Evolutionary conservation across 2,113 vertebrate species (phyloP).

Genomic region (Hippoglossus stenolepis): DNA sequence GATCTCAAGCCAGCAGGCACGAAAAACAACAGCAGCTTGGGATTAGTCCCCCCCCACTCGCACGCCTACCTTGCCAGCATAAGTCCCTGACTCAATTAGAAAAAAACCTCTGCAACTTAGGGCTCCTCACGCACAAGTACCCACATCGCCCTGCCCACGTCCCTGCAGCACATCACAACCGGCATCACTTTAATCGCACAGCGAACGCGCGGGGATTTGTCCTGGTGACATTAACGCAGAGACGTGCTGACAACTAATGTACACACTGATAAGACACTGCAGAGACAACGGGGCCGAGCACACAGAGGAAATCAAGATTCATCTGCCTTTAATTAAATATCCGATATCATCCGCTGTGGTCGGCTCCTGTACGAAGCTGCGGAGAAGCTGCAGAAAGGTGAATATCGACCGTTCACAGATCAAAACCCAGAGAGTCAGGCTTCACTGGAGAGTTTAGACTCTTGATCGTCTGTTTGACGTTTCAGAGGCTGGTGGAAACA

Average conservation of each 20-base stretch:
- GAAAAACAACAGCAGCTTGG: slow-evolving; percentile 80
- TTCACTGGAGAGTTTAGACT: background rate
- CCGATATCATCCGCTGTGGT: slow-evolving; percentile 16
- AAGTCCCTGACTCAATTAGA: slow-evolving; percentile 83
- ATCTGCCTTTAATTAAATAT: slow-evolving; percentile 56
- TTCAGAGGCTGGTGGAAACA: background rate
- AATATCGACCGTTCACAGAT: background rate
- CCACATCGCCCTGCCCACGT: slow-evolving; percentile 72
- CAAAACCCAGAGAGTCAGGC: background rate
- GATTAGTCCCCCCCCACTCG: slow-evolving; percentile 78
- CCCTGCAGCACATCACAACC: slow-evolving; percentile 68
- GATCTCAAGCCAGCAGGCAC: slow-evolving; percentile 80
- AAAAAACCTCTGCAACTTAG: slow-evolving; percentile 81
- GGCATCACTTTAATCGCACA: slow-evolving; percentile 56
- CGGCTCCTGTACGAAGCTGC: background rate
- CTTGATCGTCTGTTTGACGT: background rate
- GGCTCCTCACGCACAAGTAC: slow-evolving; percentile 73
- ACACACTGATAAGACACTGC: slow-evolving; percentile 30
- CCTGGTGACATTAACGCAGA: slow-evolving; percentile 53
- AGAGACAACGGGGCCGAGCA: slow-evolving; percentile 27
- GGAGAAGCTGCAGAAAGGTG: background rate
- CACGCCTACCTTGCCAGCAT: slow-evolving; percentile 78
- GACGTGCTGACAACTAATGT: slow-evolving; percentile 40
- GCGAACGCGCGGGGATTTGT: slow-evolving; percentile 57
- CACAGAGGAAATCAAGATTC: slow-evolving; percentile 43